Evolutionary conservation across 2,797 vertebrate genomes (phyloP).

Genomic region (Cirrhinus molitorella): DNA sequence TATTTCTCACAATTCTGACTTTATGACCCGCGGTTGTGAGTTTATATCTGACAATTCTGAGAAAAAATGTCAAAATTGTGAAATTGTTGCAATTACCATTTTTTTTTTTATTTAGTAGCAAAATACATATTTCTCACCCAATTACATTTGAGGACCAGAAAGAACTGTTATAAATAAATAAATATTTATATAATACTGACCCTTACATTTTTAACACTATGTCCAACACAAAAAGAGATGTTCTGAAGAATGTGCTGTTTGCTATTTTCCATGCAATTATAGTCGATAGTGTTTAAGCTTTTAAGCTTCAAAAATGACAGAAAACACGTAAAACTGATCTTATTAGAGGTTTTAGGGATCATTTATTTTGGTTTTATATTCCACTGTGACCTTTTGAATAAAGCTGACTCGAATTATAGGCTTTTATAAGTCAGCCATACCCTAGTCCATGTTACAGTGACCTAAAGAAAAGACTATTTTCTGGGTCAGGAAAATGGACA

Average conservation of each 20-base stretch:
- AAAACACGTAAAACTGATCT: not conserved
- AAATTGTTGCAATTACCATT: too few species aligned
- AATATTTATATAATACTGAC: too few species aligned
- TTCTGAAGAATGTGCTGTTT: not conserved
- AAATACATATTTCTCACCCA: too few species aligned
- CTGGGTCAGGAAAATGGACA: slow-evolving; percentile 33
- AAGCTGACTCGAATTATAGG: not conserved
- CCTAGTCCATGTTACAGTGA: slow-evolving; percentile 37
- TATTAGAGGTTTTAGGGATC: not conserved
- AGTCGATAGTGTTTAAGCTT: not conserved
- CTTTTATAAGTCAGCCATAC: slow-evolving; percentile 12
- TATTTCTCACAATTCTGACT: too few species aligned
- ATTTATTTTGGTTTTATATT: not conserved
- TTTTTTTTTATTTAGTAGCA: too few species aligned
- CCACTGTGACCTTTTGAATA: slow-evolving; percentile 25
- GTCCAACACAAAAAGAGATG: not conserved
- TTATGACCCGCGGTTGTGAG: too few species aligned
- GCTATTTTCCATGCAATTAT: not conserved
- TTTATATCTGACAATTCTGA: too few species aligned
- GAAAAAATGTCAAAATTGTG: too few species aligned
- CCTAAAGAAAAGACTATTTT: slow-evolving; percentile 42
- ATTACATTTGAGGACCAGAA: too few species aligned
- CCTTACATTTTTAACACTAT: too few species aligned
- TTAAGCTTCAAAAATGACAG: not conserved
- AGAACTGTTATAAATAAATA: too few species aligned